Evolutionary conservation across 2,113 vertebrate species (phyloP), one percentile per base, ranked within the genome.

Genomic region (Oophaga pumilio): DNA sequence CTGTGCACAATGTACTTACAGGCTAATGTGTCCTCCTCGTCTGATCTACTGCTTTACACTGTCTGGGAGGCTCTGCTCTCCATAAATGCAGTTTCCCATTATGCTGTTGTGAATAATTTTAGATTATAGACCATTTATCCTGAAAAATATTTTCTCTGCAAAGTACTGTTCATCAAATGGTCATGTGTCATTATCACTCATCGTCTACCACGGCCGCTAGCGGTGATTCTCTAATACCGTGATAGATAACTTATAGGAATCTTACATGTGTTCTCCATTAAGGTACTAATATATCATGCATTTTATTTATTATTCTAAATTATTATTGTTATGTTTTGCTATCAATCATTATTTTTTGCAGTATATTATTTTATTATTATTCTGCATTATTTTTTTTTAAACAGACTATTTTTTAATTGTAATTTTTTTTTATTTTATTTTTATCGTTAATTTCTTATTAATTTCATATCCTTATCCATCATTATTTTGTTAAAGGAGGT

Each of bases 1-100:
- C 85, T 68, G 60, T 13, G 60, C 49, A 79, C 68, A 79, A 86
- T 68, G 85, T 79, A 66, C 85, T 86, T 68, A 64, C 57, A 50
- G 62, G n/a, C 76, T 77, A 79, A 79, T 79, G 62, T 66, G 43
- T 50, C 64, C 76, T 52, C 56, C n/a, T 28, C 5, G 76, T 28
- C 85, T 66, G 60, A 79, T 77, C 64, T 79, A 64, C 76, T 79
- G 76, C 76, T 69, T 68, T 85, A 85, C 56, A 76, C 6, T 18
- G 24, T 57, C 43, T 66, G 22, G 28, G 14, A 85, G 59, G 28
- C 18, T 76, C 22, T 13, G 71, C 18, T 12, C 64, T 84, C 66
- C 17, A 52, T 56, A 84, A 33, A 73, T 57, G 18, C 22, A n/a
- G 13, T 1, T 18, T 60, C 12, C 60, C 66, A 76, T 60, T 62